Evolutionary conservation across 1,140 invertebrate species (phyloP), one percentile per base, ranked within the genome.

Genomic region (Drosophila kikkawai): DNA sequence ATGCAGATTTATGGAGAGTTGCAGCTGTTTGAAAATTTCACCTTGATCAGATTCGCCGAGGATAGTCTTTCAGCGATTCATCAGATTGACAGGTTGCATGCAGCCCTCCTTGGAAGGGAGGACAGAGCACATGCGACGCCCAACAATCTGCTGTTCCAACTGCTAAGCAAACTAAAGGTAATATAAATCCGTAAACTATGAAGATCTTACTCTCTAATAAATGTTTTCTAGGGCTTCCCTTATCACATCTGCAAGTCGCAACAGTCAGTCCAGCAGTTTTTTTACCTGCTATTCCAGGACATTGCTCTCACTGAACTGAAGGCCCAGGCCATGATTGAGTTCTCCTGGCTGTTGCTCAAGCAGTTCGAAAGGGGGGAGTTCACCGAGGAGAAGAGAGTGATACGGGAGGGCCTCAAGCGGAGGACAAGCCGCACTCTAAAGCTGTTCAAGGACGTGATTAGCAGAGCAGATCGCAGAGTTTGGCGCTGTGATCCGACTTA

Each of bases 401-500:
- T 13, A 1, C 50, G 50, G 6, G 50, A 51, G 50, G 50, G 11
- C 29, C 29, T 51, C 29, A 12, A 34, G n/a, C 50, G 9, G 3
- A 34, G 50, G n/a, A 34, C 29, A 12, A 34, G 2, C 6, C 50
- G 50, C 50, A 17, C 29, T 0, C 6, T 7, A 3, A 17, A 11
- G 11, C 34, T 51, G 50, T 51, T 51, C 29, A 51, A n/a, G 11
- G 6, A 7, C 1, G 29, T 51, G 11, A 17, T 51, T 1, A 34
- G 29, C 50, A 13, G 0, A 57, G 94, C 96, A 3, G 95, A 95
- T 9, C 93, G 95, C 36, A 95, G 95, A 37, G 91, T 96, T 8
- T 97, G 96, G 95, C 94, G 94, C 69, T 98, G 97, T 79, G 97
- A 98, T 93, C 97, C 97, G 1, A 12, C 32, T 1, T 48, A 75